A percentile compares a stretch with the other conserved stretches of the same genome.
Conservation (phyloP, 2,113 vertebrate genomes). For the Hemichromis elongatus region DNA sequence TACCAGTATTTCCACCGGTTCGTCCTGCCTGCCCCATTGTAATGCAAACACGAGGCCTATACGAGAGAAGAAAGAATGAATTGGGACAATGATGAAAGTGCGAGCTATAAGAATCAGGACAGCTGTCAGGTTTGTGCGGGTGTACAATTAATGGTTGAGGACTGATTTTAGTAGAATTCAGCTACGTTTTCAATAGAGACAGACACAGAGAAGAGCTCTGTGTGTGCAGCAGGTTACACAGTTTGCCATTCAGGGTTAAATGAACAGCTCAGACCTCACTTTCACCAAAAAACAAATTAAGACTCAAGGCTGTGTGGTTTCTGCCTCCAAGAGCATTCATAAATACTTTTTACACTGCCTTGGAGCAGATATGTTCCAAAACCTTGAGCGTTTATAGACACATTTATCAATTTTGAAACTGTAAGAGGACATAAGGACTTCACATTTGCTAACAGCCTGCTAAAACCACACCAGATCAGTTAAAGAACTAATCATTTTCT, state of each 20-base stretch:
- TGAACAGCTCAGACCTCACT: not conserved
- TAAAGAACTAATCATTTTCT: not conserved
- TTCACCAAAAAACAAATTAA: not conserved
- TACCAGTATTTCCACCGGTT: slow-evolving; percentile 17
- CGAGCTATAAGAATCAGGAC: slow-evolving; percentile 32
- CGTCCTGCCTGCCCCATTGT: slow-evolving; percentile 33
- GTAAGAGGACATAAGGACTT: not conserved
- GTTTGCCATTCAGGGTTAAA: slow-evolving; percentile 9
- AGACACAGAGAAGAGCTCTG: not conserved
- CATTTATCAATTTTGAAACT: not conserved
- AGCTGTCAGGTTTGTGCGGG: slow-evolving; percentile 33
- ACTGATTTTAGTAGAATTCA: slow-evolving; percentile 2
- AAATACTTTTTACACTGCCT: not conserved
- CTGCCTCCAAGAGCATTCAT: not conserved
- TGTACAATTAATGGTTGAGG: not conserved
- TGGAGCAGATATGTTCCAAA: not conserved
- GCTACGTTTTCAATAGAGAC: not conserved
- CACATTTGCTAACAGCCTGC: not conserved
- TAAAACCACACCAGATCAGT: not conserved
- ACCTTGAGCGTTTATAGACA: not conserved
- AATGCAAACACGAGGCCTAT: slow-evolving; percentile 45
- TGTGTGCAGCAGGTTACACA: not conserved
- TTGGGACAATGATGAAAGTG: slow-evolving; percentile 52
- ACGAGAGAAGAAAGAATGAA: slow-evolving; percentile 21
- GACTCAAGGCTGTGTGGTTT: not conserved